Conservation (phyloP, 2,888 invertebrate species). For the Chymomyza procnemis region DNA sequence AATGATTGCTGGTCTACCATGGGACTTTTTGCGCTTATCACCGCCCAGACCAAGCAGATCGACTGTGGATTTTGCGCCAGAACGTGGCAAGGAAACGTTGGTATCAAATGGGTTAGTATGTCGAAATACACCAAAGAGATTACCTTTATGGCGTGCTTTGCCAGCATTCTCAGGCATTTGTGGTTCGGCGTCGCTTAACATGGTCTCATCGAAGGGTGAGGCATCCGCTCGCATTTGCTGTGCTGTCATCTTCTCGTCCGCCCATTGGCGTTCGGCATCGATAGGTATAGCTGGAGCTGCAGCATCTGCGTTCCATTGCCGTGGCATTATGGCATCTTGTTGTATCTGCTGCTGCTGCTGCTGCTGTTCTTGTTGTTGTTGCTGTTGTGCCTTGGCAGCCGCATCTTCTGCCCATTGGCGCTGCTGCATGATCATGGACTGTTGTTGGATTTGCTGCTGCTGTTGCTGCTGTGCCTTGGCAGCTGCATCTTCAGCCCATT, state of each 20-base stretch:
- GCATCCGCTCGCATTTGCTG: conserved; percentile 6
- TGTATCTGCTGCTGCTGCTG: background rate
- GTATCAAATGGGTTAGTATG: conserved; percentile 38
- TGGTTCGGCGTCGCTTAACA: conserved; percentile 54
- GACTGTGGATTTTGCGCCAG: conserved; percentile 34
- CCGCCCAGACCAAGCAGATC: conserved; percentile 49
- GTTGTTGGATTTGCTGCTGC: conserved; percentile 17
- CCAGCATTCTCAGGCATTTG: conserved; percentile 58
- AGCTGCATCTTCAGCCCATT: conserved; percentile 26
- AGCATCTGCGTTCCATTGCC: background rate
- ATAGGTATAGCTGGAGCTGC: background rate
- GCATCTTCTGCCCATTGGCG: conserved; percentile 32
- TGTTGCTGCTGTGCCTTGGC: conserved; percentile 19
- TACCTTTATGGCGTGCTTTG: conserved; percentile 71
- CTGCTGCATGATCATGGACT: too few relatives aligned
- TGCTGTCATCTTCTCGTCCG: conserved; percentile 29
- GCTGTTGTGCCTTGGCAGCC: background rate
- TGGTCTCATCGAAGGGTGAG: background rate
- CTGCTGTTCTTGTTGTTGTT: background rate
- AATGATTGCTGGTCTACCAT: conserved; percentile 40
- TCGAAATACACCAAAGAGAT: conserved; percentile 71
- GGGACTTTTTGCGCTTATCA: conserved; percentile 41
- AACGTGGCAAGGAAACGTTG: conserved; percentile 25
- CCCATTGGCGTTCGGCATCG: conserved; percentile 24
- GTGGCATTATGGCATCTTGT: background rate